Percentiles rank a stretch among this genome's conserved stretches.
These are phyloP conservation scores for Melanostigma gelatinosum DNA, from an alignment of 2,113 vertebrate species.

Conservation along the genomic window DNA sequence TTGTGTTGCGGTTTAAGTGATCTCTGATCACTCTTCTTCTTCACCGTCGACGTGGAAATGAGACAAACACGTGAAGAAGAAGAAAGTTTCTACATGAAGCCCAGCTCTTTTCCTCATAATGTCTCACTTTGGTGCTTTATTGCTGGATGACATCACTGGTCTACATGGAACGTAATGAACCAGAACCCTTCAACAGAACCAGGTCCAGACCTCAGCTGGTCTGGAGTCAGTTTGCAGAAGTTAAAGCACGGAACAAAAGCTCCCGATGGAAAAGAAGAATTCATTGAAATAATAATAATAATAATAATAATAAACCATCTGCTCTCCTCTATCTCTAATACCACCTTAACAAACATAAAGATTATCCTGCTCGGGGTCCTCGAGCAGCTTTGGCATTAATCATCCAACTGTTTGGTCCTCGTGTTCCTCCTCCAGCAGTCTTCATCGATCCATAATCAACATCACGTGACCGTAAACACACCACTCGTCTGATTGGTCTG, in stretches of 20 bases:
- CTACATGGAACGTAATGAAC: neutral
- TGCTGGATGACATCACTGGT: neutral
- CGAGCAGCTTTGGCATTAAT: slow-evolving; percentile 51
- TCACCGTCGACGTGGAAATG: neutral
- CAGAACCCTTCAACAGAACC: too few relatives aligned
- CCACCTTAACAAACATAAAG: slow-evolving; percentile 1
- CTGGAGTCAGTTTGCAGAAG: slow-evolving; percentile 44
- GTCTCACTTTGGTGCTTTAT: too few relatives aligned
- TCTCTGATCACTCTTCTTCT: neutral
- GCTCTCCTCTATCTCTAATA: neutral
- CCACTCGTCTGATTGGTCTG: neutral
- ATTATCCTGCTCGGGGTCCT: slow-evolving; percentile 19
- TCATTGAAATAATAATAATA: neutral
- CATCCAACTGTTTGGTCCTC: slow-evolving; percentile 38
- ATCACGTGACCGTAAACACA: neutral
- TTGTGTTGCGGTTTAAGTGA: too few relatives aligned
- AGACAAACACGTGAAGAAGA: neutral
- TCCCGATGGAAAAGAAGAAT: slow-evolving; percentile 13
- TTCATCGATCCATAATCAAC: slow-evolving; percentile 7
- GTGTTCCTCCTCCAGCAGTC: neutral
- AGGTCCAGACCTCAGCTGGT: slow-evolving; percentile 1
- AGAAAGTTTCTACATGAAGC: too few relatives aligned
- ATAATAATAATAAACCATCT: neutral
- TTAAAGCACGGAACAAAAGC: slow-evolving; percentile 38
- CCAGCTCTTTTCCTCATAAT: too few relatives aligned